Evolutionary conservation across 2,113 vertebrate genomes (phyloP), one percentile per base, ranked within the genome.

Genomic region (Phyllostomus hastatus): DNA sequence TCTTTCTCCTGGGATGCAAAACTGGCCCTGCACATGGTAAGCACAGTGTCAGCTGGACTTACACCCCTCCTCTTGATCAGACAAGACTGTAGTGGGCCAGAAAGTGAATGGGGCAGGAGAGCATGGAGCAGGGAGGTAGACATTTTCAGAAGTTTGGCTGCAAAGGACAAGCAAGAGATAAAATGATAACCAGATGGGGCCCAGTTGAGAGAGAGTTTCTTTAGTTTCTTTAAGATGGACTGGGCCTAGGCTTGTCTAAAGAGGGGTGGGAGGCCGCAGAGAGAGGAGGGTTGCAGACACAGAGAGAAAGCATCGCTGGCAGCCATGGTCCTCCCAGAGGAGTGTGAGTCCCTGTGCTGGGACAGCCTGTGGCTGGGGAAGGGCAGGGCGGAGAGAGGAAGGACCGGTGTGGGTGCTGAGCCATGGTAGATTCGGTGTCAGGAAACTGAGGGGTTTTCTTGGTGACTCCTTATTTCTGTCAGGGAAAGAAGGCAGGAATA

Each of bases 301-400:
- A 43, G 2, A 52, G 52, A 31, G 10, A 24, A n/a, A 15, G 12
- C 26, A 19, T 12, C 16, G 0, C 10, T 28, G 70, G 50, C 1
- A 26, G 35, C 4, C 59, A 38, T 2, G 19, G 26, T 15, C 7
- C 50, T 52, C 9, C 12, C 2, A 6, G 11, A 20, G 8, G 41
- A 48, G 35, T 3, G 3, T 22, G 8, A 38, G 1, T 38, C 0
- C 0, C 28, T 2, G 0, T 46, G 52, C 35, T 16, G 35, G 19
- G 22, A 57, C 9, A 69, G 14, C 26, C 43, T 38, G 15, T 0
- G 2, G 33, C 5, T 3, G 24, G 67, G 46, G 48, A 9, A 66
- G 16, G 15, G 50, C 4, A 20, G 15, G 16, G 35, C 15, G 46
- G 15, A 46, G 11, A 28, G 72, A 57, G 73, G 52, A 48, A 70